phyloP scores from a whole-genome alignment of 2,113 vertebrate genomes.

The Sebastes schlegelii region DNA sequence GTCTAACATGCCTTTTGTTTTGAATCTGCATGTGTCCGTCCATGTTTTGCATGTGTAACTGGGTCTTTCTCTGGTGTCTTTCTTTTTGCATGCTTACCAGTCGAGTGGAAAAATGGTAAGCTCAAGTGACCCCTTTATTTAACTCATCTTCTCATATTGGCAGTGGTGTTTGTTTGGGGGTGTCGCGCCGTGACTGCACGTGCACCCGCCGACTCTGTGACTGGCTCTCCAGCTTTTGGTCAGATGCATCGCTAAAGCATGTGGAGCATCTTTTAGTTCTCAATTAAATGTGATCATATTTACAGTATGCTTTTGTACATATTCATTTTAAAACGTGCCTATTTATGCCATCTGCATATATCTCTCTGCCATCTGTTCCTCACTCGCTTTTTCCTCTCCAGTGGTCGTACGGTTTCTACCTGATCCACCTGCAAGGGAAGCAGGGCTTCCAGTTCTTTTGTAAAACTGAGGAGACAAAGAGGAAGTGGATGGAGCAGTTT shows the following conservation, averaged over 20 bases:
- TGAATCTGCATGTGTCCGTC: slow-evolving; percentile 77
- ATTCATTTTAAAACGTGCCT: background rate
- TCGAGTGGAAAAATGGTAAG: slow-evolving; percentile 99
- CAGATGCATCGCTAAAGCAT: slow-evolving; percentile 60
- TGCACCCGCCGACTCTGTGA: slow-evolving; percentile 36
- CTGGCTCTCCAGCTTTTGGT: slow-evolving; percentile 38
- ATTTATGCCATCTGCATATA: slow-evolving; percentile 22
- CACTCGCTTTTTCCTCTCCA: slow-evolving; percentile 72
- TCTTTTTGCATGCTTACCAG: slow-evolving; percentile 90
- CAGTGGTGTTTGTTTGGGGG: slow-evolving; percentile 43
- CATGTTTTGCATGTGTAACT: slow-evolving; percentile 85
- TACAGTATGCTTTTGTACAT: background rate
- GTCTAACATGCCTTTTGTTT: slow-evolving; percentile 74
- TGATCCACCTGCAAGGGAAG: slow-evolving; percentile 96
- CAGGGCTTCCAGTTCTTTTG: slow-evolving; percentile 99
- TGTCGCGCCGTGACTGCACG: slow-evolving; percentile 53
- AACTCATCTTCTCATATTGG: slow-evolving; percentile 64
- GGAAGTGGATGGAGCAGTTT: slow-evolving; percentile 99
- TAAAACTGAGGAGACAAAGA: slow-evolving; percentile 98
- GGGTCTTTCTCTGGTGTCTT: slow-evolving; percentile 83
- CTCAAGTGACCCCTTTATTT: slow-evolving; percentile 72
- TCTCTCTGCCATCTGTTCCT: slow-evolving; percentile 42
- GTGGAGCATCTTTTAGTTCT: slow-evolving; percentile 13
- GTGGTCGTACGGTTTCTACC: slow-evolving; percentile 99
- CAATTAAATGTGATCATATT: slow-evolving; percentile 6